Percentiles rank a stretch among this genome's conserved stretches.
Evolutionary conservation across 2,797 vertebrate genomes (phyloP).

Genomic region (Characodon lateralis): DNA sequence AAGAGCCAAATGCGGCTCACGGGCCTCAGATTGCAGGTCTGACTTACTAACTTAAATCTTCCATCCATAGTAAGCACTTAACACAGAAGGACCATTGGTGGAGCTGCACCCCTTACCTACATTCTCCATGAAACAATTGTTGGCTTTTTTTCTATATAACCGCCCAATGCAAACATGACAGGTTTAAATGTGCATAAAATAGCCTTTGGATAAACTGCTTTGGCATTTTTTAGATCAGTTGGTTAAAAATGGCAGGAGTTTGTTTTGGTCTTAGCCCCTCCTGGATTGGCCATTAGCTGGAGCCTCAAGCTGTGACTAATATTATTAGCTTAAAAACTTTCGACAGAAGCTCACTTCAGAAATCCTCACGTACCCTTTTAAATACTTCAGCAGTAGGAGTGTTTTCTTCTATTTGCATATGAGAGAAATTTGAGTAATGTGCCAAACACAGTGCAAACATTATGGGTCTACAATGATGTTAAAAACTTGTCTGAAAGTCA

Average conservation of each 20-base stretch:
- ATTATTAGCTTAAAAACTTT: neutral
- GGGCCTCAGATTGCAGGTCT: no score
- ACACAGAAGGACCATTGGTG: neutral
- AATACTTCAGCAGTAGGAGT: neutral
- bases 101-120: neutral
- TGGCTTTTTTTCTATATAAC: neutral
- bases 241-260: neutral
- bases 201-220: neutral
- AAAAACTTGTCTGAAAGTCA: neutral
- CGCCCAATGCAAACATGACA: neutral
- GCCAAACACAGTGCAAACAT: neutral
- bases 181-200: neutral
- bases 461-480: neutral
- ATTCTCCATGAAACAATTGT: neutral
- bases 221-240: neutral
- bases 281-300: neutral
- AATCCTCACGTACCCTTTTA: neutral
- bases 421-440: neutral
- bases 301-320: neutral
- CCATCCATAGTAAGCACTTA: neutral
- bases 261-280: neutral
- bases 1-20: no score
- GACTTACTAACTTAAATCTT: no score
- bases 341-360: neutral
- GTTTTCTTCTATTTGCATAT: neutral